Percentiles rank a stretch among this genome's conserved stretches.
Evolutionary conservation across 2,888 invertebrate species (phyloP).

Genomic region (Scotopteryx bipunctaria): DNA sequence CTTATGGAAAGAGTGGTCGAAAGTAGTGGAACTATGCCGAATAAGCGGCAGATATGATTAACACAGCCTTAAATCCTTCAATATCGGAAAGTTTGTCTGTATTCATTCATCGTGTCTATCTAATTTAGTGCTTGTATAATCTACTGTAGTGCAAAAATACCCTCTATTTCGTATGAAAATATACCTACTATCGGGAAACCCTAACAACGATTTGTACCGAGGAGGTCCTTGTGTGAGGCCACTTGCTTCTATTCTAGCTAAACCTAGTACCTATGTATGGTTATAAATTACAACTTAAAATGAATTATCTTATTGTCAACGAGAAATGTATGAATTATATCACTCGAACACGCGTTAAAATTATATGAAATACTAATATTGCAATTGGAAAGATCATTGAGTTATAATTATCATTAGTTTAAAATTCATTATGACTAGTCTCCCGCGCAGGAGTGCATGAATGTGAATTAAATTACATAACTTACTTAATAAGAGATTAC

Average conservation of each 20-base stretch:
- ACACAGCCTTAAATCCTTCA: constrained; percentile 33
- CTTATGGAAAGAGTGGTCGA: background rate
- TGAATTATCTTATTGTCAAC: constrained; percentile 24
- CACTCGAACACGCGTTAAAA: constrained; percentile 43
- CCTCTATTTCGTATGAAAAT: constrained; percentile 69
- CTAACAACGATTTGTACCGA: constrained; percentile 71
- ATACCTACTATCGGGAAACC: constrained; percentile 62
- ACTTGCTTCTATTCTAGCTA: constrained; percentile 40
- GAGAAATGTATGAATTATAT: constrained; percentile 32
- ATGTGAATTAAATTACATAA: constrained; percentile 54
- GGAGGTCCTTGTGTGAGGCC: constrained; percentile 57
- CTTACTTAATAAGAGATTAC: constrained; percentile 59
- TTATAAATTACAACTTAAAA: constrained; percentile 25
- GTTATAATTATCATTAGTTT: constrained; percentile 34
- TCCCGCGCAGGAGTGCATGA: constrained; percentile 56
- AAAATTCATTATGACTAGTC: constrained; percentile 66
- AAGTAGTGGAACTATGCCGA: constrained; percentile 10
- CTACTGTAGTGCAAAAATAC: constrained; percentile 77
- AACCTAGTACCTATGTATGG: constrained; percentile 15
- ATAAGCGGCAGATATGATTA: constrained; percentile 24
- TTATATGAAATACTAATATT: constrained; percentile 48
- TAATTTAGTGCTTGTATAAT: constrained; percentile 56
- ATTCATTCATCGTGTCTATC: constrained; percentile 9
- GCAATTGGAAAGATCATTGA: constrained; percentile 45
- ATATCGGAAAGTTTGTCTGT: constrained; percentile 13